Base-by-base conservation (phyloP, 2,888 invertebrate genomes). In the Gnatocerus cornutus region DNA sequence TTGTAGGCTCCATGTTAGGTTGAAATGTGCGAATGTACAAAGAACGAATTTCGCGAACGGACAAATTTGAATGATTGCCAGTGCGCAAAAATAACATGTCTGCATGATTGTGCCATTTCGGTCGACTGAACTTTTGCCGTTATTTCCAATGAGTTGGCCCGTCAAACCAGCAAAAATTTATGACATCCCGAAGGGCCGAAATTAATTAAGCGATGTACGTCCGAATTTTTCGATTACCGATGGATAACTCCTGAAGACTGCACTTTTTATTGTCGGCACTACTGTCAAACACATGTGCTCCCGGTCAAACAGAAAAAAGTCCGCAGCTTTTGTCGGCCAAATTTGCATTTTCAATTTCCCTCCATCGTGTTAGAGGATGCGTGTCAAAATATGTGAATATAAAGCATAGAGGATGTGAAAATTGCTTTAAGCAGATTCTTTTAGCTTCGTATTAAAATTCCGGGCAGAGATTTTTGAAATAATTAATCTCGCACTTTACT, bases 301-400 rank as follows among this genome's bases (percentile, higher is more conserved):
- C 68, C 69, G 71, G 75, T 72, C 73, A 75, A 74, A 70, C 74
- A 68, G 66, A 64, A 67, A 74, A 74, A 75, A 72, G 50, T 63
- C 50, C 68, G 33, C 66, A 59, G 73, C 71, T 73, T 73, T 72
- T 73, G 73, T 75, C 70, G 53, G 66, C 59, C 69, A 69, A 63
- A 77, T 77, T 78, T 78, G 74, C 77, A 76, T 78, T 77, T 78
- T 76, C 77, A 76, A 76, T 77, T 76, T 76, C 74, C 76, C 72
- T 63, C 64, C 71, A 64, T 65, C 72, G 72, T 71, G 73, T 64
- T 67, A 68, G 71, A 70, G 72, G 74, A 73, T 72, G 73, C 72
- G 68, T 73, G 71, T 74, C 73, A 70, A 73, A 76, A 77, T 74
- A 74, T 76, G 71, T 69, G 73, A 73, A 73, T 76, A 71, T 66